Base-by-base conservation (phyloP, 2,888 invertebrate genomes). In the Drosophila nr. perissopoda region DNA sequence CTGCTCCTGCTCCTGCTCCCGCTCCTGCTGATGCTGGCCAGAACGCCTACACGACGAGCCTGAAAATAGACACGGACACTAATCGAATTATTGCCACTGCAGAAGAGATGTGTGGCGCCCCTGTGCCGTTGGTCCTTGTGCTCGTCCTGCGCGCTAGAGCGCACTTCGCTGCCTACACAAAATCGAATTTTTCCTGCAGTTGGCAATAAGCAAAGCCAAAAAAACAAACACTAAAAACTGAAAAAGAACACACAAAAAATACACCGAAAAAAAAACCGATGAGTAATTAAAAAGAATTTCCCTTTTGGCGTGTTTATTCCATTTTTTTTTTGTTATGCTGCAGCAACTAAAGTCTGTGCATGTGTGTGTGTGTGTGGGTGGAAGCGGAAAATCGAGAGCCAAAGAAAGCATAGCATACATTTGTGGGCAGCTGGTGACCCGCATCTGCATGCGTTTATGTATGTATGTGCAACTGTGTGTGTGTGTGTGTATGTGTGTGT, bases 21-120 rank as follows among this genome's bases (percentile, higher is more conserved):
- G 33, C 27, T 45, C 5, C 5, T 18, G 53, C 8, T 36, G 51
- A 25, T 45, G 16, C 29, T 65, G 65, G 40, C 52, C 36, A 42
- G 63, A 80, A 78, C 77, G 75, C 73, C 82, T 80, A 82, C 82
- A 73, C 63, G 73, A 74, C 69, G 78, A 85, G 90, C 83, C 88
- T 87, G 90, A 88, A 87, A 88, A 88, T 82, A 87, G 86, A 83
- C 88, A 85, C 81, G 73, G 86, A 83, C 89, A 89, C 89, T 91
- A 91, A 91, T 91, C 91, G 91, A 91, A 91, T 91, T 91, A 91
- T 91, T 91, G 89, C 91, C 91, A 91, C 89, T 91, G 90, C 90
- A 89, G 82, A 86, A 85, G 87, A 89, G 82, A 78, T 65, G 36
- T 51, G 51, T 49, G 31, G 62, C 53, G 33, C 65, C 40, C 27